Evolutionary conservation across 2,113 vertebrate genomes (phyloP).

Genomic region (Microcebus ravelobensis): DNA sequence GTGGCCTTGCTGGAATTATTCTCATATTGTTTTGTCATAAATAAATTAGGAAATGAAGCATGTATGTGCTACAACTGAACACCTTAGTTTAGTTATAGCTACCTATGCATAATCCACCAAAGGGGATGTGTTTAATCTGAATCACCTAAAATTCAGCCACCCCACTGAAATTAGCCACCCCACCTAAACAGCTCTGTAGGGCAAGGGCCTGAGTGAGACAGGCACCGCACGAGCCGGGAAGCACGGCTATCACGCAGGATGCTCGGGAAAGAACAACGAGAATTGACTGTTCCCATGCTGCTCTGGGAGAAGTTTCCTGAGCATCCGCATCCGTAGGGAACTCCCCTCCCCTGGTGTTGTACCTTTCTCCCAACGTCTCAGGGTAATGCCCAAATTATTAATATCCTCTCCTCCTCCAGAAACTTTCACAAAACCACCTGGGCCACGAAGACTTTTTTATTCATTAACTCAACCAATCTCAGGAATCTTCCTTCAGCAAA

Average conservation of each 20-base stretch:
- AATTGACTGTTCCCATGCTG: neutral
- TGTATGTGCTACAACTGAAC: neutral
- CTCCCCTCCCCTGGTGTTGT: fast-evolving
- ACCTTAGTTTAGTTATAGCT: neutral
- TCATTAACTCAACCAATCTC: neutral
- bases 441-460: neutral
- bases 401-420: neutral
- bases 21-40: neutral
- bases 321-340: too few relatives aligned
- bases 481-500: neutral
- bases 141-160: too few relatives aligned
- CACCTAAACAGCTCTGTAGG: neutral
- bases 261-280: fast-evolving
- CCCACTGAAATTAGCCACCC: fast-evolving
- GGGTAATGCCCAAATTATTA: neutral
- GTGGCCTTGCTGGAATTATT: neutral
- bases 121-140: neutral
- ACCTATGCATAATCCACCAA: neutral
- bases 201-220: neutral
- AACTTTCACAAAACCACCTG: neutral
- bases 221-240: neutral
- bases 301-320: neutral
- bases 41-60: neutral
- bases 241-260: fast-evolving
- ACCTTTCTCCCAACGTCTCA: neutral